Evolutionary conservation across 2,888 invertebrate species (phyloP), one percentile per base, ranked within the genome.

Genomic region (Fragum sueziense): DNA sequence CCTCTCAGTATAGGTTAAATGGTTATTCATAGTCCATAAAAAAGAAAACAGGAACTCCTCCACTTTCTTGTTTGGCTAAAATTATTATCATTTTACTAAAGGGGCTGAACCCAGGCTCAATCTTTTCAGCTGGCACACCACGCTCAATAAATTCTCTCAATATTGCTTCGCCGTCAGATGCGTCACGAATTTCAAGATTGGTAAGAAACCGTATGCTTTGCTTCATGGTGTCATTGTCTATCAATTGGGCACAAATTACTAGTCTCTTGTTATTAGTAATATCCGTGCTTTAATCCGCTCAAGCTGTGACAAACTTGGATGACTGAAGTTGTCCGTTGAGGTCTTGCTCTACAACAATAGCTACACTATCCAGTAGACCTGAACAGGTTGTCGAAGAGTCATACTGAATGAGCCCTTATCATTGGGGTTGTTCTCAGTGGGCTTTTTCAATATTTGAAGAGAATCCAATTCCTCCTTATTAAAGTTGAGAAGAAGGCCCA

Each of bases 261-360:
- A 74, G 76, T 41, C 73, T 59, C 70, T 82, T 79, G 17, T 52
- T 72, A 31, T 80, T 80, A 17, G 68, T 22, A 25, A 83, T 75
- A 59, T 75, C 80, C 25, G 73, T 80, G 52, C 83, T 83, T 72
- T 79, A 76, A 65, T 82, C 79, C 7, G 79, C 59, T 11, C 79
- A 17, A 7, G 73, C 70, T 17, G 75, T 83, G 1, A 80, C 70
- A 31, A 70, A 34, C 6, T 61, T 65, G 11, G 74, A 79, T 17
- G 52, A 29, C 37, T 20, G 4, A 2, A 82, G 27, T 11, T 68
- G 65, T 27, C 33, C 25, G 25, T 47, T 70, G 9, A 70, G 17
- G 20, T 65, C 52, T 3, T 51, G 2, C 20, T 74, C 68, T 1
- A 68, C 59, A 41, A 54, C 59, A 17, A 34, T n/a, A 20, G 52